Conservation (phyloP, 1,140 invertebrate genomes). For the Drosophila bocki region DNA sequence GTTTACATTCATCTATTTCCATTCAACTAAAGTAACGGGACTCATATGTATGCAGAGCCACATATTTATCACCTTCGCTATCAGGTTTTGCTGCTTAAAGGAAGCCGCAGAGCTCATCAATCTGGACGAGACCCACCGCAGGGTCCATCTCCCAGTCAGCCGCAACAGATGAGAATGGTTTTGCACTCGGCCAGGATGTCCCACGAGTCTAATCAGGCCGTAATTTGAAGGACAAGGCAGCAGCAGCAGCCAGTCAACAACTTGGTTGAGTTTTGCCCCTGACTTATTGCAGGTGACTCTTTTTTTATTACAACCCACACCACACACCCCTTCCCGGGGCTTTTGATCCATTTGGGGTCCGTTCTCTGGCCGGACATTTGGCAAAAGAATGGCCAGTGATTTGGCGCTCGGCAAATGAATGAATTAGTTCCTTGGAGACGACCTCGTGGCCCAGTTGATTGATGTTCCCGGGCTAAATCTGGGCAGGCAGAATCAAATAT, state of each 20-base stretch:
- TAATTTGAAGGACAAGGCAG: conserved; percentile 75
- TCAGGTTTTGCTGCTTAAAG: conserved; percentile 59
- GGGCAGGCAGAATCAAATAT: conserved; percentile 19
- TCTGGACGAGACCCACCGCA: conserved; percentile 19
- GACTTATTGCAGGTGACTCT: conserved; percentile 76
- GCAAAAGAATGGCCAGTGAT: conserved; percentile 75
- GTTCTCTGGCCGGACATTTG: conserved; percentile 63
- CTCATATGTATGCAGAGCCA: conserved; percentile 26
- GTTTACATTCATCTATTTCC: conserved; percentile 31
- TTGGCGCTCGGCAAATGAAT: conserved; percentile 68
- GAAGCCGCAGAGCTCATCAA: conserved; percentile 62
- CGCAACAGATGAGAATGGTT: conserved; percentile 64
- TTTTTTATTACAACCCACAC: conserved; percentile 19
- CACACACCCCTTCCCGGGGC: conserved; percentile 23
- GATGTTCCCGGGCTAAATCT: conserved; percentile 24
- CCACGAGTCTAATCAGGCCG: conserved; percentile 78
- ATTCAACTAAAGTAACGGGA: conserved; percentile 29
- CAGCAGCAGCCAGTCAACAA: conserved; percentile 52
- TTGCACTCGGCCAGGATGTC: conserved; percentile 35
- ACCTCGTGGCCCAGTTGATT: conserved; percentile 21
- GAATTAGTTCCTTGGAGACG: conserved; percentile 78
- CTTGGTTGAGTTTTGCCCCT: conserved; percentile 50
- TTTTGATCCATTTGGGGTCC: conserved; percentile 43
- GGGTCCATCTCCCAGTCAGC: conserved; percentile 41
- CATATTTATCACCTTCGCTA: conserved; percentile 47